phyloP scores from a whole-genome alignment of 2,113 vertebrate genomes.

The Silurus meridionalis region DNA sequence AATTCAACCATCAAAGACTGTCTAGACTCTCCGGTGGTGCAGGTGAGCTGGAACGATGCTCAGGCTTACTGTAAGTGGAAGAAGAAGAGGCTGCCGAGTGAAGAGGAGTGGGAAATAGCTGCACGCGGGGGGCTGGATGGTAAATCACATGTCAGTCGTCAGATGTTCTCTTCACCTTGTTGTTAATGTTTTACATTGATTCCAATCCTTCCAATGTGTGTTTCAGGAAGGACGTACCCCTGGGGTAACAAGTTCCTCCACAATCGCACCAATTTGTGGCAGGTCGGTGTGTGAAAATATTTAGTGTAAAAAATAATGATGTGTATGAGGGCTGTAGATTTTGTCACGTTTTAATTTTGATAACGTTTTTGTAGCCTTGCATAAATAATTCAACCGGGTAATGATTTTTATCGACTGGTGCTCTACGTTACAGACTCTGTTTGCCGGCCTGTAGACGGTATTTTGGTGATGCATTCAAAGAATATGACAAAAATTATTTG shows the following conservation, averaged over 20 bases:
- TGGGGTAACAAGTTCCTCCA: constrained; percentile 92
- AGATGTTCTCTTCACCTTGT: neutral
- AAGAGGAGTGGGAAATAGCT: constrained; percentile 96
- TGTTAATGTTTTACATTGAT: neutral
- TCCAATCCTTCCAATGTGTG: neutral
- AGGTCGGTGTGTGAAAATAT: constrained; percentile 72
- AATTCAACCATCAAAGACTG: constrained; percentile 83
- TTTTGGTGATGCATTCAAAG: neutral
- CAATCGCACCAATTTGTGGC: constrained; percentile 93
- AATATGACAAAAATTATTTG: neutral
- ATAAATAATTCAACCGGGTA: neutral
- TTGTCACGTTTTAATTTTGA: neutral
- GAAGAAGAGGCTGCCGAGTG: constrained; percentile 80
- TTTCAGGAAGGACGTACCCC: constrained; percentile 84
- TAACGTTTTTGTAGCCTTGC: neutral
- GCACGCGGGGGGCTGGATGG: constrained; percentile 86
- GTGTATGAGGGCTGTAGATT: neutral
- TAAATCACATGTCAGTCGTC: constrained; percentile 55
- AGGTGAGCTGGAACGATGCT: constrained; percentile 96
- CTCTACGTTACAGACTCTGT: neutral
- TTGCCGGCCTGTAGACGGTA: neutral
- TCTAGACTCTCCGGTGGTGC: constrained; percentile 86
- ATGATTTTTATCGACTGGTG: neutral
- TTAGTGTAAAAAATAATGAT: neutral
- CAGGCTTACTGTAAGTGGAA: constrained; percentile 84